Conservation (phyloP, 2,797 vertebrate species). For the Anas capensis region DNA sequence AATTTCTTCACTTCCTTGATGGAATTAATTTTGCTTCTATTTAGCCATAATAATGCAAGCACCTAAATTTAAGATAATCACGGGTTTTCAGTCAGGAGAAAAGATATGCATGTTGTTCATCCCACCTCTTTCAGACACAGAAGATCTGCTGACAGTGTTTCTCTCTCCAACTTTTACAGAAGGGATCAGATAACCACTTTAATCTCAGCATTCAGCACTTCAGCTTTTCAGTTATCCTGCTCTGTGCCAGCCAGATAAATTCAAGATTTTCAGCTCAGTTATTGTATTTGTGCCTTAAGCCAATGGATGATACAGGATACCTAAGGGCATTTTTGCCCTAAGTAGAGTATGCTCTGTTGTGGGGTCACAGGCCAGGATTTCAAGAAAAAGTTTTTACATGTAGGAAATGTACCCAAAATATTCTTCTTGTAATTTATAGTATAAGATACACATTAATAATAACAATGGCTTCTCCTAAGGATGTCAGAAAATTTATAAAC, state of each 20-base stretch:
- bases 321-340: background rate
- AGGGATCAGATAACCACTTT: background rate
- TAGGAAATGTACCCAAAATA: background rate
- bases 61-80: background rate
- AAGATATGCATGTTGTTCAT: background rate
- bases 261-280: background rate
- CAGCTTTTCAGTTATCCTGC: background rate
- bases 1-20: background rate
- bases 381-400: background rate
- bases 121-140: background rate
- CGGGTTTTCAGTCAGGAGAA: background rate
- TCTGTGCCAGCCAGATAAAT: background rate
- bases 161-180: background rate
- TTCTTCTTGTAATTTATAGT: background rate
- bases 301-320: background rate
- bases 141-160: background rate
- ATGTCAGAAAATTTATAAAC: background rate
- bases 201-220: rapidly evolving
- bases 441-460: background rate
- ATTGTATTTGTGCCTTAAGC: background rate
- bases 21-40: background rate
- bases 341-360: background rate
- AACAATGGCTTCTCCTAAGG: background rate
- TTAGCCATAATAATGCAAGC: background rate
- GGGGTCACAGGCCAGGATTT: background rate